Evolutionary conservation across 1,140 invertebrate species (phyloP).

Genomic region (Cyclargus thomasi): DNA sequence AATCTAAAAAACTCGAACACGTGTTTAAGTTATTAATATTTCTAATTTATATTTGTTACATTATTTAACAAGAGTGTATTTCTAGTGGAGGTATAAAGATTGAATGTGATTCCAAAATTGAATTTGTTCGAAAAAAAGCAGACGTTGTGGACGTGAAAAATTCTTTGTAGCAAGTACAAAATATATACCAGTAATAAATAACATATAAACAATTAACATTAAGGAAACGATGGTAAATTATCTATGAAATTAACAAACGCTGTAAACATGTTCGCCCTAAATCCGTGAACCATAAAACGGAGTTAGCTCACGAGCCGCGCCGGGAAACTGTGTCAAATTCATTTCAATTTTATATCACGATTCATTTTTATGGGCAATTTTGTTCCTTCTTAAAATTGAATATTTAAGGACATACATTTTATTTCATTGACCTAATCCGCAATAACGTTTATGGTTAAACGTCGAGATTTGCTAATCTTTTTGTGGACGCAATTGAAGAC

Average conservation of each 20-base stretch:
- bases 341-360: conserved; percentile 3
- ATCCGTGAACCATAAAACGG: conserved; percentile 2
- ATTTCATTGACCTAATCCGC: background rate
- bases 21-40: no score
- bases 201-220: background rate
- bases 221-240: background rate
- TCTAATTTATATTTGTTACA: no score
- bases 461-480: background rate
- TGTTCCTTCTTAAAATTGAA: background rate
- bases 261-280: background rate
- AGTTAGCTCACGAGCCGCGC: background rate
- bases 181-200: no score
- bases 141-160: no score
- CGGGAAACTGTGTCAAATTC: background rate
- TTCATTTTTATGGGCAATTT: background rate
- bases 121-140: no score
- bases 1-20: no score
- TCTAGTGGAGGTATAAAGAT: no score
- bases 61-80: no score
- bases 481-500: no score
- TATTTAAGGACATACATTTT: background rate
- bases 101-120: no score
- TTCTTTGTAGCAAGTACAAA: no score
- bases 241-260: background rate
- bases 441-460: background rate